Percentiles rank a stretch among this genome's conserved stretches.
Evolutionary conservation across 2,888 invertebrate genomes (phyloP).

Genomic region (Micropterix aruncella): DNA sequence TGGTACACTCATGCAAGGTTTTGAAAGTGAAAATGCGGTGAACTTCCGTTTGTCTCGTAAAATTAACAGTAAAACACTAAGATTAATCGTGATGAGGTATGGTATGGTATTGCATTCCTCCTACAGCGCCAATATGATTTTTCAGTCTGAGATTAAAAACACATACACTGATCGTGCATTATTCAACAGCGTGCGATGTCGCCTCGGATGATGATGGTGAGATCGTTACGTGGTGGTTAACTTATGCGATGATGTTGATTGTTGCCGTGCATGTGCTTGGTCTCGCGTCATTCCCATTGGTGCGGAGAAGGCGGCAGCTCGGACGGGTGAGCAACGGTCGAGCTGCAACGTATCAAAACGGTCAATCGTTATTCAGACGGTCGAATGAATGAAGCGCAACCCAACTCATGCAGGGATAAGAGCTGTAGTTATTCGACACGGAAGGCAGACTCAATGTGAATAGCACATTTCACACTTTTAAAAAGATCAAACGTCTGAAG

Average conservation of each 20-base stretch:
- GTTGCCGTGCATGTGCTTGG: conserved; percentile 22
- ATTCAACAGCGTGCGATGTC: not conserved
- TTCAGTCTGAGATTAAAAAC: not conserved
- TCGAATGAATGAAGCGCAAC: too few relatives aligned
- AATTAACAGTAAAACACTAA: not conserved
- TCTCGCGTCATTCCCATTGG: conserved; percentile 85
- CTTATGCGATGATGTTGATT: conserved; percentile 19
- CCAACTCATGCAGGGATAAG: conserved; percentile 6
- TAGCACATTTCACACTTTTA: too few relatives aligned
- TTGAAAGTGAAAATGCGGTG: not conserved
- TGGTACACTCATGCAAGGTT: not conserved
- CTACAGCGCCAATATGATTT: not conserved
- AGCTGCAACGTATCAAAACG: conserved; percentile 79
- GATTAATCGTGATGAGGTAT: conserved; percentile 27
- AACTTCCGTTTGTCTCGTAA: not conserved
- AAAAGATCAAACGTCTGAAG: too few relatives aligned
- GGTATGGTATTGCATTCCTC: conserved; percentile 17
- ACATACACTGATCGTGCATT: not conserved
- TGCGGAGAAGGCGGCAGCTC: conserved; percentile 97
- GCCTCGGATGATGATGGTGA: not conserved
- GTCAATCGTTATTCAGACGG: too few relatives aligned
- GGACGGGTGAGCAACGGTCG: conserved; percentile 93
- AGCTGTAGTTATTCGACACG: not conserved
- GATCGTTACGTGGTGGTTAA: conserved; percentile 10
- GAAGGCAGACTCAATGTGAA: too few relatives aligned